Base-by-base conservation (phyloP, 1,140 invertebrate genomes). In the Halictus rubicundus region DNA sequence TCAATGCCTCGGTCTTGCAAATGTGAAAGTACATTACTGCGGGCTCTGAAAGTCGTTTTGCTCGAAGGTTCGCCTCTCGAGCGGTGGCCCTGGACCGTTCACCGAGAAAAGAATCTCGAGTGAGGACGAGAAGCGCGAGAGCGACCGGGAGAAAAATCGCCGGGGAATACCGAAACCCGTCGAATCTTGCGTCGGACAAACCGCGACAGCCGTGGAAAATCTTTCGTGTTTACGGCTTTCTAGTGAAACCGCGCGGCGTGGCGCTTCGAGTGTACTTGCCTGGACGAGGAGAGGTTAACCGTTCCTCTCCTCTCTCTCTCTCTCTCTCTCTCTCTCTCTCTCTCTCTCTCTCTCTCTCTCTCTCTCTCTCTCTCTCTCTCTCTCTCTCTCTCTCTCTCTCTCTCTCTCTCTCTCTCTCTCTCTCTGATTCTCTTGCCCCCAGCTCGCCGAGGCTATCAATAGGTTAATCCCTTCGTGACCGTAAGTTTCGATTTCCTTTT, bases 1-100 rank as follows among this genome's bases (percentile, higher is more conserved):
- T 86, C 83, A 83, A 87, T 86, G 80, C 85, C 76, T 85, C 75
- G 84, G 77, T 86, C 84, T 86, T 77, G 77, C 85, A 85, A 87
- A 87, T 86, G 85, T 87, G 85, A 87, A 87, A 87, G 85, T 87
- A 87, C 84, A 82, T 85, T 85, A 86, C 69, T 83, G 77, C 77
- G 78, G 64, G 81, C 66, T 86, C 85, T 85, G 85, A 87, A 87
- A 87, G 85, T 87, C 78, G 81, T 83, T 85, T 82, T 80, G 73
- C 74, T 87, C 73, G 84, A 87, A 87, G 85, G 84, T 85, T 86
- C 54, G 52, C 83, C 70, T 85, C 73, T 83, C 84, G 70, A 85
- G 64, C 63, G 85, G 85, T 84, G 85, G 84, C 85, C 85, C 81
- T 87, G 85, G 81, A 83, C 77, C 74, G 77, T 83, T 86, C 64